phyloP scores from a whole-genome alignment of 2,888 invertebrate species.

The Marasmarcha lunaedactyla region DNA sequence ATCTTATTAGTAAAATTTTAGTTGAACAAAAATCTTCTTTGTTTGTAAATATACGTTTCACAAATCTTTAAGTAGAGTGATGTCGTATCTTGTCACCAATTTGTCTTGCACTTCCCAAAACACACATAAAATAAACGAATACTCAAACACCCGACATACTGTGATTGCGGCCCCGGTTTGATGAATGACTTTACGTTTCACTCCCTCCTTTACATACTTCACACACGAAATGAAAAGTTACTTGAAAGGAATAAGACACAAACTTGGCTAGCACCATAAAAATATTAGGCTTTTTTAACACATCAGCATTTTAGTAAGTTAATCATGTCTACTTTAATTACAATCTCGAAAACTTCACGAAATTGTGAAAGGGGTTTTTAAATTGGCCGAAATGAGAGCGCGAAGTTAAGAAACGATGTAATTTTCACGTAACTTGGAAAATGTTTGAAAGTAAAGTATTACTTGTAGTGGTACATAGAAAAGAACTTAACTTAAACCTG shows the following conservation, averaged over 20 bases:
- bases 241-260: background rate
- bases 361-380: background rate
- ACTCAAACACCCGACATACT: constrained; percentile 30
- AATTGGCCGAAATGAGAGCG: too few species aligned
- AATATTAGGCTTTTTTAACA: background rate
- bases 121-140: background rate
- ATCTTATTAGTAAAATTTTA: too few species aligned
- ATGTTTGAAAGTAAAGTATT: too few species aligned
- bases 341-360: background rate
- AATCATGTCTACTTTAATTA: background rate
- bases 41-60: too few species aligned
- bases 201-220: too few species aligned
- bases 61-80: too few species aligned
- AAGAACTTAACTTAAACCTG: too few species aligned
- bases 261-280: background rate
- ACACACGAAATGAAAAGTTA: background rate
- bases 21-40: too few species aligned
- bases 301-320: background rate
- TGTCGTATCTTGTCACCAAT: too few species aligned
- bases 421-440: too few species aligned
- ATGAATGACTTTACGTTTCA: constrained; percentile 45
- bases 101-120: background rate
- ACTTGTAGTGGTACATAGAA: too few species aligned
- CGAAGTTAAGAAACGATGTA: too few species aligned
- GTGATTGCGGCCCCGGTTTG: constrained; percentile 51